A percentile compares a stretch with the other conserved stretches of the same genome.
phyloP scores from a whole-genome alignment of 2,797 vertebrate species.

The Tamandua tetradactyla region DNA sequence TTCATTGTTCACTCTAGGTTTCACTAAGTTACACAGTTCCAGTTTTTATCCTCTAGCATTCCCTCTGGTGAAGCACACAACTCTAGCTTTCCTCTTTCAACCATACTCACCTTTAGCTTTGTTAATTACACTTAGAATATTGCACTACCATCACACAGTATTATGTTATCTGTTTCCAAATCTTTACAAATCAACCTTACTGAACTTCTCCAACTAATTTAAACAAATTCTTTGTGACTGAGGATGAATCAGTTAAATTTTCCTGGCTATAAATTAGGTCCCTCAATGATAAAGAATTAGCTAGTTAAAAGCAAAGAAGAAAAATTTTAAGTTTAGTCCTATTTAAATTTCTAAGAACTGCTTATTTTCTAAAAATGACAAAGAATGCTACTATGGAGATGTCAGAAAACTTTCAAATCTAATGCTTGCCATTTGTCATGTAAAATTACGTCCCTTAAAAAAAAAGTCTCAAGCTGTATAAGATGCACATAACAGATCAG shows the following conservation, averaged over 20 bases:
- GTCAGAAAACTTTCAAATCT: neutral
- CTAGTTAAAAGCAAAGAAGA: constrained; percentile 11
- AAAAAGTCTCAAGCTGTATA: neutral
- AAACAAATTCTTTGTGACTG: constrained; percentile 6
- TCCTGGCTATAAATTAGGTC: neutral
- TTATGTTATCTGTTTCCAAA: too few relatives aligned
- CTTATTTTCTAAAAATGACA: constrained; percentile 50
- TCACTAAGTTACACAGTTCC: too few relatives aligned
- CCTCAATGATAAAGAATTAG: neutral
- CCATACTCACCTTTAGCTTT: too few relatives aligned
- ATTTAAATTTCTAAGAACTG: constrained; percentile 20
- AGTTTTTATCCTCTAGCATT: too few relatives aligned
- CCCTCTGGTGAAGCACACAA: too few relatives aligned
- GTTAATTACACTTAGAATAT: too few relatives aligned
- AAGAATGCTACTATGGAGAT: neutral
- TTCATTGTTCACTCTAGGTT: too few relatives aligned
- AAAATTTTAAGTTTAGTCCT: neutral
- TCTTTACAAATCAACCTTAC: too few relatives aligned
- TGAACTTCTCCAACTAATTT: too few relatives aligned
- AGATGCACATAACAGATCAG: neutral
- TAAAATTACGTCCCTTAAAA: constrained; percentile 14
- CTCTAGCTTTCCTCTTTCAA: too few relatives aligned
- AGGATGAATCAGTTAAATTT: neutral
- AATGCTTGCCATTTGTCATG: neutral
- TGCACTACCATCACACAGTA: too few relatives aligned